Conservation (phyloP, 2,113 vertebrate genomes). For the Aythya baeri region DNA sequence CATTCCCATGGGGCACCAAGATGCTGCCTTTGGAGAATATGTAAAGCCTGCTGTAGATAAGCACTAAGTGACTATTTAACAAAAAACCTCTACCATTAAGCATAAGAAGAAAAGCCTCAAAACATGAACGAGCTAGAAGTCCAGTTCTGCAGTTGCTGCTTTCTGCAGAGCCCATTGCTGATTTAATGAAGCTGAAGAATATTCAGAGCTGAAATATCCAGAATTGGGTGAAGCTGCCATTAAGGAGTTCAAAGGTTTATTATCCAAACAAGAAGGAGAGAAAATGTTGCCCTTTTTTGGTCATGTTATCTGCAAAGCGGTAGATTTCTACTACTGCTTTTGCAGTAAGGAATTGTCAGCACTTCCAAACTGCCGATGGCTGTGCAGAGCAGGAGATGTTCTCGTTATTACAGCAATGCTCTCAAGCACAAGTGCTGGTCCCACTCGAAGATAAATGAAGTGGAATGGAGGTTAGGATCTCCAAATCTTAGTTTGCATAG, state of each 20-base stretch:
- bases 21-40: not conserved
- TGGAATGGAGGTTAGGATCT: constrained; percentile 14
- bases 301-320: not conserved
- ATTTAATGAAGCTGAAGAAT: not conserved
- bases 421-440: not conserved
- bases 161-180: not conserved
- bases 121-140: not conserved
- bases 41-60: not conserved
- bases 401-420: not conserved
- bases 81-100: not conserved
- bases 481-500: constrained; percentile 16
- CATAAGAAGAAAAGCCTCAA: not conserved
- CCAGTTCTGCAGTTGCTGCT: not conserved
- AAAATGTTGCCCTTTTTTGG: not conserved
- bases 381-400: not conserved
- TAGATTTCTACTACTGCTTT: not conserved
- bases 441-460: constrained; percentile 38
- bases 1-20: rapidly evolving
- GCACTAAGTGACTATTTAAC: not conserved
- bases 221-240: not conserved
- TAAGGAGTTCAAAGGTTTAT: not conserved
- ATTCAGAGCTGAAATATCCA: not conserved
- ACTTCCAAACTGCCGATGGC: not conserved
- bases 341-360: not conserved
- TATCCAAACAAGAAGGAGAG: not conserved